Percentiles rank a stretch among this genome's conserved stretches.
These are phyloP conservation scores for Harpagifer antarcticus DNA, from an alignment of 2,797 vertebrate genomes.

Conservation along the genomic window DNA sequence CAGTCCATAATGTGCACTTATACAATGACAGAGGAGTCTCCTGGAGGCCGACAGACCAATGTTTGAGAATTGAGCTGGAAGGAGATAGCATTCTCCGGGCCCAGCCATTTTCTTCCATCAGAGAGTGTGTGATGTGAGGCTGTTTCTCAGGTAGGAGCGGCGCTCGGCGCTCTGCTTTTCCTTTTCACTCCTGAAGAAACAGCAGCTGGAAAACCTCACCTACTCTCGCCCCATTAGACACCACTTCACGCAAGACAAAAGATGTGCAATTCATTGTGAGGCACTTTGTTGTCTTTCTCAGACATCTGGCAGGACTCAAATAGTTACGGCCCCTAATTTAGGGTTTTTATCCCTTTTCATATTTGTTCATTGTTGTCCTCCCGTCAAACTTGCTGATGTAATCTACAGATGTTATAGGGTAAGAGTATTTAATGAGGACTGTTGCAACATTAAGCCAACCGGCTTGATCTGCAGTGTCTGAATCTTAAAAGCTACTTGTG, in stretches of 20 bases:
- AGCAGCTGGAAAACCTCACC: constrained; percentile 66
- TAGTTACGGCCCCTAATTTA: constrained; percentile 19
- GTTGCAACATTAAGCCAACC: constrained; percentile 37
- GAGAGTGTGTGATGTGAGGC: constrained; percentile 66
- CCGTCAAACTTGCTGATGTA: constrained; percentile 48
- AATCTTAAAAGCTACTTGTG: constrained; percentile 32
- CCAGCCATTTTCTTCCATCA: constrained; percentile 67
- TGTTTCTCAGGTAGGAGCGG: constrained; percentile 58
- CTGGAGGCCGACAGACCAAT: constrained; percentile 59
- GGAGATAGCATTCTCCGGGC: constrained; percentile 60
- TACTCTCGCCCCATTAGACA: constrained; percentile 56
- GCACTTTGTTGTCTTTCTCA: constrained; percentile 55
- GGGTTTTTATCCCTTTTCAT: constrained; percentile 26
- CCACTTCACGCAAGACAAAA: constrained; percentile 58
- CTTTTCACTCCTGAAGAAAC: constrained; percentile 56
- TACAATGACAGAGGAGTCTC: constrained; percentile 72
- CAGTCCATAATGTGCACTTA: constrained; percentile 77
- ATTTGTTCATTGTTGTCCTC: constrained; percentile 47
- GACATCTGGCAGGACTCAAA: constrained; percentile 39
- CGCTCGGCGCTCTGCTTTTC: constrained; percentile 45
- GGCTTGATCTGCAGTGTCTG: constrained; percentile 7
- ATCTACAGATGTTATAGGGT: constrained; percentile 50
- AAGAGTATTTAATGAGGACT: constrained; percentile 39
- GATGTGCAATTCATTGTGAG: constrained; percentile 35
- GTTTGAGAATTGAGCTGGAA: constrained; percentile 66